Evolutionary conservation across 2,113 vertebrate species (phyloP).

Genomic region (Lota lota): DNA sequence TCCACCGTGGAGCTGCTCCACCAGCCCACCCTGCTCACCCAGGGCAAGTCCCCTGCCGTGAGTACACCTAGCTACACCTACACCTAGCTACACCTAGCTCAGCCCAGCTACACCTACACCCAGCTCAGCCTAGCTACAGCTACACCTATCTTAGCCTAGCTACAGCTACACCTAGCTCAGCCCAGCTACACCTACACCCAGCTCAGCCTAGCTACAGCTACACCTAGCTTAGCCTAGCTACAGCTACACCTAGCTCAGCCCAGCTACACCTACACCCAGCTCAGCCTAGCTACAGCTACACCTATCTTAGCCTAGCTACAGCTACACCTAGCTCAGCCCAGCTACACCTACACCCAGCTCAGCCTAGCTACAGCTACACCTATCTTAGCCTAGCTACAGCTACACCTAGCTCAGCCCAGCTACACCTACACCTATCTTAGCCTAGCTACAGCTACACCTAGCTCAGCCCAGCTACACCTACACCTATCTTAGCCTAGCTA

Average conservation of each 20-base stretch:
- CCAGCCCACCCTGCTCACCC: slow-evolving; percentile 89
- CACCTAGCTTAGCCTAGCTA: background rate
- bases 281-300: slow-evolving; percentile 81
- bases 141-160: background rate
- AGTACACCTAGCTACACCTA: slow-evolving; percentile 45
- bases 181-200: slow-evolving; percentile 59
- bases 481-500: too few species aligned
- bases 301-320: background rate
- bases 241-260: background rate
- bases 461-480: too few species aligned
- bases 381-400: background rate
- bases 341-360: background rate
- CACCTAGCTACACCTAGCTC: background rate
- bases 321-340: background rate
- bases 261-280: slow-evolving; percentile 63
- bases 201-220: slow-evolving; percentile 89
- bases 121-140: slow-evolving; percentile 90
- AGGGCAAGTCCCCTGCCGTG: slow-evolving; percentile 92
- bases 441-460: background rate
- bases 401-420: too few species aligned
- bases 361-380: background rate
- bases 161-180: background rate
- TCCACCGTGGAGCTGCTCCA: slow-evolving; percentile 91
- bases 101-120: background rate
- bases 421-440: too few species aligned